phyloP scores from a whole-genome alignment of 2,888 invertebrate genomes.

The Caenorhabditis sp. region DNA sequence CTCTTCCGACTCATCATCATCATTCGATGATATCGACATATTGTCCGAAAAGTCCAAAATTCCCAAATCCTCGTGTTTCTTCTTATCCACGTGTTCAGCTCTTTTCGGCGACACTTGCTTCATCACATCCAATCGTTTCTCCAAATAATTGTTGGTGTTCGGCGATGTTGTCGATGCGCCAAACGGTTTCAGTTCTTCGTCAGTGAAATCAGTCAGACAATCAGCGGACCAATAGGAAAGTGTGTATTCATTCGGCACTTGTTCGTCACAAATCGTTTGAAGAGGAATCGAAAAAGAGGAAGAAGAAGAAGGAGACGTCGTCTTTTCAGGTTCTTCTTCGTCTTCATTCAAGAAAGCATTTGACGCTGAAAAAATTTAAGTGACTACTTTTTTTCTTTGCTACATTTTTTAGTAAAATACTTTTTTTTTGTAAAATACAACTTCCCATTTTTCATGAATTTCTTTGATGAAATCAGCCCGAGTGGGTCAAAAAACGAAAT shows the following conservation, averaged over 20 bases:
- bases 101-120: conserved; percentile 4
- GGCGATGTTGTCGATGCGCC: conserved; percentile 32
- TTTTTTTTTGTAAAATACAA: no score
- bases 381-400: conserved; percentile 25
- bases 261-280: no score
- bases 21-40: conserved; percentile 24
- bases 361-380: not conserved
- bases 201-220: conserved; percentile 18
- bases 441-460: no score
- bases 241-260: conserved; percentile 17
- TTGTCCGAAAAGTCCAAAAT: conserved; percentile 24
- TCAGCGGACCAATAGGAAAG: conserved; percentile 38
- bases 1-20: conserved; percentile 15
- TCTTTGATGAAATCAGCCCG: no score
- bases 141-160: conserved; percentile 21
- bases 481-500: no score
- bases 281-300: no score
- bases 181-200: conserved; percentile 47
- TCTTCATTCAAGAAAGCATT: conserved; percentile 12
- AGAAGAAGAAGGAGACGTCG: no score
- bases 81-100: not conserved
- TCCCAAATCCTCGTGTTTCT: conserved; percentile 22
- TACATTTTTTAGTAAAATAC: not conserved
- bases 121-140: conserved; percentile 40
- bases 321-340: conserved; percentile 21